These are phyloP conservation scores for Pandemis heparana DNA, from an alignment of 2,888 invertebrate species.

Conservation along the genomic window DNA sequence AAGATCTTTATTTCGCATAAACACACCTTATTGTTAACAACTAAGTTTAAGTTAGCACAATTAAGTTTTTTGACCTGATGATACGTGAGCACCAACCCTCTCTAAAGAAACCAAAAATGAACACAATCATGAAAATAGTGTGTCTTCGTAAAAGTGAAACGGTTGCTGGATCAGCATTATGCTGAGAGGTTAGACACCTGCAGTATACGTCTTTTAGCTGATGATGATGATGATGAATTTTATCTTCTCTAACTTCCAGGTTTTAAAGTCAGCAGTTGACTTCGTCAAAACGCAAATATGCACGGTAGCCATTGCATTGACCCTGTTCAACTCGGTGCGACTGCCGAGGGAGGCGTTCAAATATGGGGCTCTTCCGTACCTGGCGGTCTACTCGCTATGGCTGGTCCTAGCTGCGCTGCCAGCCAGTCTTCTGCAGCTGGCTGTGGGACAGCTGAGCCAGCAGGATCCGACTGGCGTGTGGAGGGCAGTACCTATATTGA, in stretches of 20 bases:
- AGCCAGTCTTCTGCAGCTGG: slow-evolving; percentile 86
- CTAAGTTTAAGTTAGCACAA: too few species aligned
- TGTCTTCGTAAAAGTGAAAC: too few species aligned
- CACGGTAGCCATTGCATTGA: slow-evolving; percentile 86
- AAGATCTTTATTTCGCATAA: too few species aligned
- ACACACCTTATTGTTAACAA: too few species aligned
- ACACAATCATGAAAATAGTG: too few species aligned
- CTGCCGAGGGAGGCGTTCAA: slow-evolving; percentile 86
- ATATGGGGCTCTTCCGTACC: slow-evolving; percentile 87
- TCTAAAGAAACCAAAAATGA: too few species aligned
- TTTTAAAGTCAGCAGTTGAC: slow-evolving; percentile 69
- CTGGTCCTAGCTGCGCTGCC: slow-evolving; percentile 86
- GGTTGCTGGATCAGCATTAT: too few species aligned
- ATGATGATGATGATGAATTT: neutral
- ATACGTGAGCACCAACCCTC: too few species aligned
- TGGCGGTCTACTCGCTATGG: slow-evolving; percentile 86
- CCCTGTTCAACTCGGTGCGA: slow-evolving; percentile 87
- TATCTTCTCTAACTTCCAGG: slow-evolving; percentile 53
- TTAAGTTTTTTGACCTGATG: too few species aligned
- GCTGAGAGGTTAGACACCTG: too few species aligned
- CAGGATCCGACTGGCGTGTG: slow-evolving; percentile 88
- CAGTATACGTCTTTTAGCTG: too few species aligned
- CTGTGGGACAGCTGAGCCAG: slow-evolving; percentile 88
- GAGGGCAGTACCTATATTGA: slow-evolving; percentile 88
- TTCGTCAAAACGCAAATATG: slow-evolving; percentile 80